Evolutionary conservation across 2,797 vertebrate species (phyloP), one percentile per base, ranked within the genome.

Genomic region (Crotalus adamanteus): DNA sequence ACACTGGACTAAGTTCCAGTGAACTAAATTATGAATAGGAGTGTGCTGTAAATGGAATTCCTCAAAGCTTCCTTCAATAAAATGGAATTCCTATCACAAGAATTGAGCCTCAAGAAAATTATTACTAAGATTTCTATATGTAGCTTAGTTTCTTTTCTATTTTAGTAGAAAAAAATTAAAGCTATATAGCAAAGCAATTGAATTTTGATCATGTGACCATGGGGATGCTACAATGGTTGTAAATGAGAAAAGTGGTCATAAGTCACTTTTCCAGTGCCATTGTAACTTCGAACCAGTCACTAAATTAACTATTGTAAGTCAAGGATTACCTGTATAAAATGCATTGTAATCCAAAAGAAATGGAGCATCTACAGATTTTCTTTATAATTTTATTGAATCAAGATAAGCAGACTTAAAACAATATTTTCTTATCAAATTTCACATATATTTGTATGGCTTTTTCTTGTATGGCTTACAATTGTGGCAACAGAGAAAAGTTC

Each of bases 141-240:
- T 3, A 90, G 92, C 28, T 3, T 37, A 1, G 42, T 25, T 26
- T 26, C 87, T 94, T 78, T 91, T 93, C 94, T 93, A 93, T 87
- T 25, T 63, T 89, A 87, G 28, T 61, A 57, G 56, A 20, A 2
- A 9, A 83, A 88, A 92, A 91, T 90, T 85, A 63, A 91, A 91
- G 53, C 94, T 88, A 93, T 91, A 92, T 91, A 90, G 92, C 65
- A 93, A 94, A 96, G 42, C 73, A 94, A 96, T 93, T 94, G 7
- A 51, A 8, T 51, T 51, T 51, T 51, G 51, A 51, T 51, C 51
- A 51, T 51, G 51, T 51, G 51, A 51, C 51, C 51, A 8, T 51
- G 51, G 7, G 51, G 51, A 51, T 8, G 51, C 51, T 51, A 7
- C 51, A 51, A 51, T 51, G 6, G 7, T 51, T 8, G 51, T 51